Base-by-base conservation (phyloP, 2,888 invertebrate species). In the Petrolisthes manimaculis region DNA sequence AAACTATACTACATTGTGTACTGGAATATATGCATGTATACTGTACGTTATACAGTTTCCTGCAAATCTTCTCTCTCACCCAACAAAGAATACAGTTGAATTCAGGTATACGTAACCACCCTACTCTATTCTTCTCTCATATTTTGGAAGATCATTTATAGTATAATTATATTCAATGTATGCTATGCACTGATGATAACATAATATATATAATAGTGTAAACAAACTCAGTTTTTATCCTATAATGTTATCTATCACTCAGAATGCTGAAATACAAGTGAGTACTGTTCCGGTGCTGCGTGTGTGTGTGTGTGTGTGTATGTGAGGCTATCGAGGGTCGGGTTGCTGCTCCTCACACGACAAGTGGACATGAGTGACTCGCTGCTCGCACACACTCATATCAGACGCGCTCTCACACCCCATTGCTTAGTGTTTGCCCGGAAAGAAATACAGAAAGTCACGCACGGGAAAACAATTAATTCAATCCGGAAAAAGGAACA, bases 391-490 rank as follows among this genome's bases (percentile, higher is more conserved):
- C 56, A 61, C 79, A 55, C 56, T 56, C 67, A 69, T 69, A 67
- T 69, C 69, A 69, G 69, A 69, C 69, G n/a, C 67, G 12, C 82
- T 69, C 67, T 55, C 69, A 67, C 82, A n/a, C 14, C 82, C 82
- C 82, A 82, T 82, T 24, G 67, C 6, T 82, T n/a, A 61, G 37
- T 69, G 67, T 82, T 67, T 24, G 67, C 69, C 6, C 82, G 69
- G n/a, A 61, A 82, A 82, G 82, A 82, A 82, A 67, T 67, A 82
- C 61, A 24, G 82, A 82, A 82, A 82, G 82, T 82, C 82, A 69
- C 82, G 82, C 37, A 82, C 67, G 69, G 67, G 21, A 82, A 51
- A 81, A 80, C 80, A 80, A 80, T 80, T 82, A 82, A 82, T 82
- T 82, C 82, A 82, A 69, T 82, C 82, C 69, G 82, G 53, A 67